phyloP scores from a whole-genome alignment of 2,888 invertebrate species.

The Phlogophora meticulosa region DNA sequence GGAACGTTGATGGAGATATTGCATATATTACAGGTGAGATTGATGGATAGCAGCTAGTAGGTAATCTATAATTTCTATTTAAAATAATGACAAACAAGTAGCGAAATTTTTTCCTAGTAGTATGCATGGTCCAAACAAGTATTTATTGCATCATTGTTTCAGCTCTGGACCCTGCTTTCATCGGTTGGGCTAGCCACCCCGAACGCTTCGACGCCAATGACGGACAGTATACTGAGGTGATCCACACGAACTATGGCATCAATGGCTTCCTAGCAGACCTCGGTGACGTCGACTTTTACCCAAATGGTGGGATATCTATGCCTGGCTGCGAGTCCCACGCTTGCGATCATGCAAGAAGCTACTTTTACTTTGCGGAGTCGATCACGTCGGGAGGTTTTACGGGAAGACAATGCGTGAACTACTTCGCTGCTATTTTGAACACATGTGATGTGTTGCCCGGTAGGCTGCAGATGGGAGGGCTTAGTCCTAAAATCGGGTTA shows the following conservation, averaged over 20 bases:
- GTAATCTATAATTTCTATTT: too few relatives aligned
- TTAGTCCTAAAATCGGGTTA: conserved; percentile 79
- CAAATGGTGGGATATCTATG: conserved; percentile 81
- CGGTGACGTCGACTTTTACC: conserved; percentile 81
- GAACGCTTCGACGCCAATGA: conserved; percentile 76
- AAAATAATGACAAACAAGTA: too few relatives aligned
- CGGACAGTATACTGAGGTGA: conserved; percentile 80
- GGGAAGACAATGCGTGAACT: conserved; percentile 78
- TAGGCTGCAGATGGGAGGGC: conserved; percentile 79
- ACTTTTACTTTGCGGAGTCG: conserved; percentile 80
- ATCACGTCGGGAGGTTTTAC: conserved; percentile 76
- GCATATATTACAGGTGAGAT: conserved; percentile 80
- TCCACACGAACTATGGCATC: conserved; percentile 81
- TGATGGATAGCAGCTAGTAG: not conserved
- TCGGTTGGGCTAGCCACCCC: conserved; percentile 80
- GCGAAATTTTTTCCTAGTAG: not conserved
- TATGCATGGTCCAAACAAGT: not conserved
- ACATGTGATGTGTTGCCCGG: conserved; percentile 73
- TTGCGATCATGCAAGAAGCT: conserved; percentile 79
- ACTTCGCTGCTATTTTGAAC: conserved; percentile 74
- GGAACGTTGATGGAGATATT: conserved; percentile 74
- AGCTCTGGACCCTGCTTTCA: conserved; percentile 79
- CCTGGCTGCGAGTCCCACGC: conserved; percentile 79
- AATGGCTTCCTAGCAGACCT: conserved; percentile 77
- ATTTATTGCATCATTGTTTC: conserved; percentile 27